These are phyloP conservation scores for Tachysurus vachellii DNA, from an alignment of 2,113 vertebrate species.

Conservation along the genomic window DNA sequence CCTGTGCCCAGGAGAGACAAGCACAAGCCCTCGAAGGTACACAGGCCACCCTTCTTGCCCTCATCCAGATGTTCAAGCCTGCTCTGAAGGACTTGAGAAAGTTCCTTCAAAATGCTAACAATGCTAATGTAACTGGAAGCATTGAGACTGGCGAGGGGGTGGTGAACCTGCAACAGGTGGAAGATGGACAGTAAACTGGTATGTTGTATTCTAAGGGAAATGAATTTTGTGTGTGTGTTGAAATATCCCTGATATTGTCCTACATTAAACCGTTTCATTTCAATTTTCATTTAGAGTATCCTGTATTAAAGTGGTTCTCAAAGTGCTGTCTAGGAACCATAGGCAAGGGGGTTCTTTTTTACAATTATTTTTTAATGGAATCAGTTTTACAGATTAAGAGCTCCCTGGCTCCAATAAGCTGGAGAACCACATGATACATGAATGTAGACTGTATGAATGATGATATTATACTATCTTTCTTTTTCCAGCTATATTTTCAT, in stretches of 20 bases:
- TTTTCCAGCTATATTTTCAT: not conserved
- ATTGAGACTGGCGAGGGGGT: conserved; percentile 50
- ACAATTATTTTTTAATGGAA: not conserved
- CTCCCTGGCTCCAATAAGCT: not conserved
- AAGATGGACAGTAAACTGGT: conserved; percentile 60
- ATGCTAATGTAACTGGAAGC: conserved; percentile 51
- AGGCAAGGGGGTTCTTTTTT: not conserved
- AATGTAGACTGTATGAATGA: not conserved
- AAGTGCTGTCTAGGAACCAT: not conserved
- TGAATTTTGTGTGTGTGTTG: not conserved
- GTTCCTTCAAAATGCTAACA: conserved; percentile 82
- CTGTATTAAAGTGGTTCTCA: not conserved
- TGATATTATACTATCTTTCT: not conserved
- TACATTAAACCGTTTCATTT: not conserved
- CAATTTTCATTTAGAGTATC: not conserved
- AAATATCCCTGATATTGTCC: not conserved
- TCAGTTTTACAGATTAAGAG: not conserved
- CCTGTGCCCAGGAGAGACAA: conserved; percentile 91
- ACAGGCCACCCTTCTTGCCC: conserved; percentile 87
- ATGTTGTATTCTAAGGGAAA: not conserved
- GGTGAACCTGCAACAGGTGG: conserved; percentile 50
- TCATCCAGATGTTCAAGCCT: conserved; percentile 91
- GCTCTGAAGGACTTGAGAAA: conserved; percentile 92
- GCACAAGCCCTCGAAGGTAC: conserved; percentile 95
- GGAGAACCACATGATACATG: not conserved